phyloP scores from a whole-genome alignment of 2,888 invertebrate species.

The Conistra vaccinii region DNA sequence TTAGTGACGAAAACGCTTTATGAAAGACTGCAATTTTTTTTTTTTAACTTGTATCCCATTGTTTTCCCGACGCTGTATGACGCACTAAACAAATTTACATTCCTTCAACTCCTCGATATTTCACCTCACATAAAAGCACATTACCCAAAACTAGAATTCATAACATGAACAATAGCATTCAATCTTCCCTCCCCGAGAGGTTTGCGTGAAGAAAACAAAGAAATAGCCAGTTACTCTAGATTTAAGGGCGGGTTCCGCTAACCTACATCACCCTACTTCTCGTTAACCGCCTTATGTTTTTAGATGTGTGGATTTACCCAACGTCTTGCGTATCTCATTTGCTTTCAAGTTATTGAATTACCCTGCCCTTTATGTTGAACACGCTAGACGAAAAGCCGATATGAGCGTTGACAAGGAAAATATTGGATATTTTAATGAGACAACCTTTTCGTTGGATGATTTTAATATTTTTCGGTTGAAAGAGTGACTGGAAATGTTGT shows the following conservation, averaged over 20 bases:
- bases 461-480: slow-evolving; percentile 40
- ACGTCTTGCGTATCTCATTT: slow-evolving; percentile 54
- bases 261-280: slow-evolving; percentile 52
- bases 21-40: neutral
- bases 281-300: slow-evolving; percentile 62
- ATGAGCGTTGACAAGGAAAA: slow-evolving; percentile 57
- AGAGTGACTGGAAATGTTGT: slow-evolving; percentile 24
- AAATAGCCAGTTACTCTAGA: slow-evolving; percentile 54
- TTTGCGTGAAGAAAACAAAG: slow-evolving; percentile 54
- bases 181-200: slow-evolving; percentile 50
- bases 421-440: slow-evolving; percentile 65
- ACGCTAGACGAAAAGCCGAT: slow-evolving; percentile 47
- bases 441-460: slow-evolving; percentile 30
- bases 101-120: slow-evolving; percentile 7
- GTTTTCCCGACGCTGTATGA: neutral
- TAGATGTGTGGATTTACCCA: slow-evolving; percentile 55
- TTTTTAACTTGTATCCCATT: neutral
- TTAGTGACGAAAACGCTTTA: neutral
- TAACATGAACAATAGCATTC: slow-evolving; percentile 53
- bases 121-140: slow-evolving; percentile 19
- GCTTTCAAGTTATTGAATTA: slow-evolving; percentile 62
- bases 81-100: slow-evolving; percentile 13
- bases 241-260: slow-evolving; percentile 43
- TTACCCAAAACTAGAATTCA: slow-evolving; percentile 57
- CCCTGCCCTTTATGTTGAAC: slow-evolving; percentile 38